Conservation (phyloP, 2,888 invertebrate genomes). For the Dichetophora obliterata region DNA sequence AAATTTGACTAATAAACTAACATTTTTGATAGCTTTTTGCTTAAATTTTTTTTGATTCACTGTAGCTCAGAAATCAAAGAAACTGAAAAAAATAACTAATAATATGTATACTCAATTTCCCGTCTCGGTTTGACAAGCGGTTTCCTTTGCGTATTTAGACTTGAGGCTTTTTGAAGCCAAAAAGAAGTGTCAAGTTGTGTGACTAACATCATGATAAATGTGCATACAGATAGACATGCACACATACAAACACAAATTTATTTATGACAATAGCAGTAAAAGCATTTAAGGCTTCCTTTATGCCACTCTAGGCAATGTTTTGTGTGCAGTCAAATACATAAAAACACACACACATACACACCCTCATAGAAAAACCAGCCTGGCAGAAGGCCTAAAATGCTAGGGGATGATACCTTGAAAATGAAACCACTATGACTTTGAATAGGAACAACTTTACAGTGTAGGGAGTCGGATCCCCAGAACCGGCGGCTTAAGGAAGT, state of each 20-base stretch:
- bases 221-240: constrained; percentile 19
- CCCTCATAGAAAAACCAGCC: no score
- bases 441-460: no score
- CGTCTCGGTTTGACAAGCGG: not conserved
- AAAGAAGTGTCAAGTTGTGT: constrained; percentile 29
- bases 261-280: not conserved
- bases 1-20: no score
- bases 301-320: no score
- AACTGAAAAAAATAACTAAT: not conserved
- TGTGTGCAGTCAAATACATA: not conserved
- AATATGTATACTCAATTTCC: constrained; percentile 16
- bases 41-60: no score
- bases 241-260: not conserved
- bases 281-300: not conserved
- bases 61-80: not conserved
- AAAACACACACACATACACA: not conserved
- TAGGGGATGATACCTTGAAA: no score
- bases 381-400: no score
- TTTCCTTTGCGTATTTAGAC: not conserved
- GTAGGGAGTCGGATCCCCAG: no score
- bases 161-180: constrained; percentile 22
- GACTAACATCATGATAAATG: not conserved
- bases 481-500: no score
- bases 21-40: no score
- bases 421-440: no score